Evolutionary conservation across 2,113 vertebrate species (phyloP).

Genomic region (Oncorhynchus nerka): DNA sequence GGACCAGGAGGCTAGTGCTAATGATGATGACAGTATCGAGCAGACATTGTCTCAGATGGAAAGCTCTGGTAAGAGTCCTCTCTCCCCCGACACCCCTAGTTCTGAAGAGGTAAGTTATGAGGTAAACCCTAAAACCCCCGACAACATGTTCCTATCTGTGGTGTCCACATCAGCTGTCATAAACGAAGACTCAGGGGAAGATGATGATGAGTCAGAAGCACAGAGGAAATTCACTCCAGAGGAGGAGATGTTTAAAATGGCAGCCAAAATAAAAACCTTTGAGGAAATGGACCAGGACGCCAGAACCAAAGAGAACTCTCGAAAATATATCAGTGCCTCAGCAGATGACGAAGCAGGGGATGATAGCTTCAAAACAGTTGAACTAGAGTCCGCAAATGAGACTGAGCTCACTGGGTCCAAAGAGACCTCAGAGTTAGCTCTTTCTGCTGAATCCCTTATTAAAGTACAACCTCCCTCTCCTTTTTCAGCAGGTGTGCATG

Average conservation of each 20-base stretch:
- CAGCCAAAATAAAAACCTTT: slow-evolving; percentile 96
- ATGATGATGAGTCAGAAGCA: slow-evolving; percentile 80
- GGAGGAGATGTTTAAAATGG: slow-evolving; percentile 99
- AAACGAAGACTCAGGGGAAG: slow-evolving; percentile 85
- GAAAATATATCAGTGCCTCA: slow-evolving; percentile 75
- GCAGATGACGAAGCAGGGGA: slow-evolving; percentile 64
- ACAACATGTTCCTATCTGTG: slow-evolving; percentile 72
- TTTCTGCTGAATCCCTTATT: slow-evolving; percentile 82
- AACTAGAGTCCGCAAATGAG: slow-evolving; percentile 71
- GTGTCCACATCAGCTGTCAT: slow-evolving; percentile 82
- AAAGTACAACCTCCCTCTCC: slow-evolving; percentile 92
- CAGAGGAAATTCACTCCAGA: slow-evolving; percentile 90
- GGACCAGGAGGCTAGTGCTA: slow-evolving; percentile 88
- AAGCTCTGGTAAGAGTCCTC: slow-evolving; percentile 94
- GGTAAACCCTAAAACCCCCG: slow-evolving; percentile 87
- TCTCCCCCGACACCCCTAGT: slow-evolving; percentile 92
- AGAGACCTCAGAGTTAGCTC: slow-evolving; percentile 77
- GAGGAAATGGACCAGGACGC: slow-evolving; percentile 94
- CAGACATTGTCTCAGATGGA: slow-evolving; percentile 92
- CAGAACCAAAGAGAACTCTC: slow-evolving; percentile 84
- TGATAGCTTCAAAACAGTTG: slow-evolving; percentile 61
- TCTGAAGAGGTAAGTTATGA: slow-evolving; percentile 98
- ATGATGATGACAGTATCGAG: slow-evolving; percentile 94
- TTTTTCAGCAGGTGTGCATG: slow-evolving; percentile 83
- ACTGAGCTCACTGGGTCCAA: slow-evolving; percentile 76